Evolutionary conservation across 2,888 invertebrate species (phyloP).

Genomic region (Cryptus armator): DNA sequence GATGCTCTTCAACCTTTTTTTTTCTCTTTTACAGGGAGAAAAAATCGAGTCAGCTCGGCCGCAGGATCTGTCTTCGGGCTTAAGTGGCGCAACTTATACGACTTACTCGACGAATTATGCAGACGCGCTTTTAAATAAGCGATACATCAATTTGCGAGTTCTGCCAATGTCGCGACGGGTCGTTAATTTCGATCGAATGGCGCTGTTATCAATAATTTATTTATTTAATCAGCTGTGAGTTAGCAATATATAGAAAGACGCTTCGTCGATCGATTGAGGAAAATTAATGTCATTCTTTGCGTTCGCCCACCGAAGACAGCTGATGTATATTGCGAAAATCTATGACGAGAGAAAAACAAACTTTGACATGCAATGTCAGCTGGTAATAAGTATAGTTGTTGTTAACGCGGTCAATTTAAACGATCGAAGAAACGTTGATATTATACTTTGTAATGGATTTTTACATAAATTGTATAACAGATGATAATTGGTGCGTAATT

Average conservation of each 20-base stretch:
- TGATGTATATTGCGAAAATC: no score
- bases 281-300: no score
- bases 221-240: conserved; percentile 6
- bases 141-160: no score
- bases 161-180: no score
- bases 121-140: neutral
- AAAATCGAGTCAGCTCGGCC: conserved; percentile 39
- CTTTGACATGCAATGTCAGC: no score
- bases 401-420: no score
- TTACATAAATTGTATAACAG: neutral
- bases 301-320: no score
- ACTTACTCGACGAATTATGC: neutral
- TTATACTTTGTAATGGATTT: neutral
- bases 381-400: no score
- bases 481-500: no score
- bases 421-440: neutral
- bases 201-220: neutral
- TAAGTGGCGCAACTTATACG: neutral
- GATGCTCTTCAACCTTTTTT: conserved; percentile 30
- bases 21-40: conserved; percentile 62
- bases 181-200: neutral
- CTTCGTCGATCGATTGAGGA: no score
- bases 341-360: no score
- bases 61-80: conserved; percentile 27
- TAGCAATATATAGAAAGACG: neutral